phyloP scores from a whole-genome alignment of 2,888 invertebrate genomes.

The Zhuqinia jingwanae region DNA sequence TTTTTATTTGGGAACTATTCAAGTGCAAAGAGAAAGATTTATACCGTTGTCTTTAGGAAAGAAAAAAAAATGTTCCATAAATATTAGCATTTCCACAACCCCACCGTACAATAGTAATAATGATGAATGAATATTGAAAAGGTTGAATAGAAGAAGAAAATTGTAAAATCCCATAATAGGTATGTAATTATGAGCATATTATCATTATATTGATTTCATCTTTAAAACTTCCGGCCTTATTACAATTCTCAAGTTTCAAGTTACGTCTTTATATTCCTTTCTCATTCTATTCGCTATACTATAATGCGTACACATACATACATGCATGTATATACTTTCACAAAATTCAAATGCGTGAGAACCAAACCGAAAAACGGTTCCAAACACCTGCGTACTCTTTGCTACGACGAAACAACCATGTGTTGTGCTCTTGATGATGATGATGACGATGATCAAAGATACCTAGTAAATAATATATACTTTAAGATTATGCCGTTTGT shows the following conservation, averaged over 20 bases:
- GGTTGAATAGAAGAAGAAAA: too few relatives aligned
- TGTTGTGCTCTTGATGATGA: conserved; percentile 12
- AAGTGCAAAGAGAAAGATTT: too few relatives aligned
- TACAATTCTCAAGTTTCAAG: not conserved
- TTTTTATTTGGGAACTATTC: too few relatives aligned
- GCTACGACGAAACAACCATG: not conserved
- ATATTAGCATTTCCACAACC: too few relatives aligned
- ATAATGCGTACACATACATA: not conserved
- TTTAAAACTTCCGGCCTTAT: conserved; percentile 23
- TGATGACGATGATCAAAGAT: conserved; percentile 24
- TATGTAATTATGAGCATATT: not conserved
- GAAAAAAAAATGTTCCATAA: too few relatives aligned
- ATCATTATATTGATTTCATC: conserved; percentile 47
- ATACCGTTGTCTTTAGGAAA: conserved; percentile 16
- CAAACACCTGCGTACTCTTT: conserved; percentile 24
- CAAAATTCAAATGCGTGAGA: conserved; percentile 22
- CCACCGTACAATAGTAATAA: too few relatives aligned
- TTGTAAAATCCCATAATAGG: too few relatives aligned
- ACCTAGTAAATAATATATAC: not conserved
- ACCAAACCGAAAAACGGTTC: not conserved
- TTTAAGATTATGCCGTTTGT: conserved; percentile 30
- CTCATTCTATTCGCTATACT: too few relatives aligned
- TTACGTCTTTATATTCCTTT: not conserved
- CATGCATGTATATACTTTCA: not conserved
- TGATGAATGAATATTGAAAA: too few relatives aligned